phyloP scores from a whole-genome alignment of 2,113 vertebrate genomes.

The Carassius gibelio region DNA sequence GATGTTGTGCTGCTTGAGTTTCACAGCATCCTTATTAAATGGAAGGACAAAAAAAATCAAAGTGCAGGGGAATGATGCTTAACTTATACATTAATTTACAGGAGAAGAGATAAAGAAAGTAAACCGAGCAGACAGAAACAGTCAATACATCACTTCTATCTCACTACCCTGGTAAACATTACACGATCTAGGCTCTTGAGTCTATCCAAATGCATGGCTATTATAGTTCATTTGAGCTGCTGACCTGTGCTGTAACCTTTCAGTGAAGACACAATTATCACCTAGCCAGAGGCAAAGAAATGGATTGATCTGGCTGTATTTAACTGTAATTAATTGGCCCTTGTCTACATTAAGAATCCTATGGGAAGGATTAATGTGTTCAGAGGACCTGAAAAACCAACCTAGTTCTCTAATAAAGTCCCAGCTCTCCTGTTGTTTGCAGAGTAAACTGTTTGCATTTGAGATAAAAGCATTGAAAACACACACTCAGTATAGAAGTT shows the following conservation, averaged over 20 bases:
- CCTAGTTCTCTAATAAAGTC: slow-evolving; percentile 36
- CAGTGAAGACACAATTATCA: slow-evolving; percentile 38
- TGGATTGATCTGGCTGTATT: slow-evolving; percentile 37
- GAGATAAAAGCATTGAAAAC: not conserved
- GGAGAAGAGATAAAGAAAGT: not conserved
- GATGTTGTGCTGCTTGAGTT: not conserved
- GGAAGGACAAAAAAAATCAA: not conserved
- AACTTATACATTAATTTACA: not conserved
- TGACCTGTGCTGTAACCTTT: slow-evolving; percentile 36
- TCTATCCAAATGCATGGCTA: not conserved
- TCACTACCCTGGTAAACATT: not conserved
- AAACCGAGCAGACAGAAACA: not conserved
- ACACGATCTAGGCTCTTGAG: not conserved
- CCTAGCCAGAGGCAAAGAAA: slow-evolving; percentile 6
- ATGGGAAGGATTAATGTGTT: slow-evolving; percentile 32
- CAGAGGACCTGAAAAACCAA: slow-evolving; percentile 34
- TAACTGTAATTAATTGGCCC: slow-evolving; percentile 45
- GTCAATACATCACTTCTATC: not conserved
- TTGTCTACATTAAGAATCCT: slow-evolving; percentile 38
- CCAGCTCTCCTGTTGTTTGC: not conserved
- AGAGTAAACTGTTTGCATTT: slow-evolving; percentile 27
- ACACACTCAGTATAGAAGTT: not conserved
- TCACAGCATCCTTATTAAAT: not conserved
- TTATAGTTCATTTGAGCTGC: slow-evolving; percentile 7
- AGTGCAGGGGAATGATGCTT: slow-evolving; percentile 3